phyloP scores from a whole-genome alignment of 1,140 invertebrate genomes.

The Dinothrombium tinctorium region DNA sequence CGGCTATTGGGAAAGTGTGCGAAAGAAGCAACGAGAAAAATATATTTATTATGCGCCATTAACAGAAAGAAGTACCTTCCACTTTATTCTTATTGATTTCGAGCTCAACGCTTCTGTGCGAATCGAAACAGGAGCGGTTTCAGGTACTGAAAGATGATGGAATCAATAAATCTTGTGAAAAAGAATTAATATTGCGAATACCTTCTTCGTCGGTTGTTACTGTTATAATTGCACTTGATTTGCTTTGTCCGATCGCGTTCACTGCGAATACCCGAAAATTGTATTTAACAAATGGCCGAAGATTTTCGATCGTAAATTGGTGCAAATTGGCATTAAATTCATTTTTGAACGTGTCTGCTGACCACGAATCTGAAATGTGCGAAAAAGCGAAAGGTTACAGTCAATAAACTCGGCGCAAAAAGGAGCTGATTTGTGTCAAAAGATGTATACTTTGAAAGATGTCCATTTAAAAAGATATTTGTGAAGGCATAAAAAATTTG shows the following conservation, averaged over 20 bases:
- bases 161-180: not conserved
- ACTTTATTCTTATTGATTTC: conserved; percentile 23
- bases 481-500: no score
- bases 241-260: conserved; percentile 81
- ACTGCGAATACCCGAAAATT: conserved; percentile 85
- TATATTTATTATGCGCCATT: not conserved
- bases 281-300: conserved; percentile 70
- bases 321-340: conserved; percentile 1
- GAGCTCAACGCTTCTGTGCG: conserved; percentile 21
- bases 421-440: no score
- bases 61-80: conserved; percentile 19
- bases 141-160: conserved; percentile 15
- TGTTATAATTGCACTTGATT: conserved; percentile 65
- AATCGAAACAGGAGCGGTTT: conserved; percentile 18
- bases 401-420: no score
- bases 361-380: conserved; percentile 1
- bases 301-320: conserved; percentile 37
- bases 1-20: not conserved
- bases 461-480: no score
- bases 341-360: not conserved
- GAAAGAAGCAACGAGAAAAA: not conserved
- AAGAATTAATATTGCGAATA: conserved; percentile 14
- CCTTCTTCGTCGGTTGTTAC: conserved; percentile 56
- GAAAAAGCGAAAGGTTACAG: no score
- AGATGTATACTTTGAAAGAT: no score